Conservation (phyloP, 2,888 invertebrate genomes). For the Papilio elwesi region DNA sequence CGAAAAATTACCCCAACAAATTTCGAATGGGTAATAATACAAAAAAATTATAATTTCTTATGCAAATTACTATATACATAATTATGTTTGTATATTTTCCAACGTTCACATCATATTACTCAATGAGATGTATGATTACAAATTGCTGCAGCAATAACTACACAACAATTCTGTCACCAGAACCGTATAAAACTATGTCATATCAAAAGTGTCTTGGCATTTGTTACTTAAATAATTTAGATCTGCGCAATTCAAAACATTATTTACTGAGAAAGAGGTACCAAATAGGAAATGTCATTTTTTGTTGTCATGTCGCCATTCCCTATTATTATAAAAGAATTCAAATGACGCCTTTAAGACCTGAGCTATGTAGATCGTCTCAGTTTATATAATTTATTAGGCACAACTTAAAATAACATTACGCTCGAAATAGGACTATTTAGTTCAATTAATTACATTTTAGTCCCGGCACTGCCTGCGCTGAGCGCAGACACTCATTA, state of each 20-base stretch:
- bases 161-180: no score
- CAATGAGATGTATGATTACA: no score
- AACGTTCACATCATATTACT: neutral
- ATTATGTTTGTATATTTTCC: no score
- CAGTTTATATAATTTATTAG: conserved; percentile 61
- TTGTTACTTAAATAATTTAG: no score
- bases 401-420: conserved; percentile 61
- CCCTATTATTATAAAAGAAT: neutral
- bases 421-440: conserved; percentile 65
- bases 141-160: no score
- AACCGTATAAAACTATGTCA: no score
- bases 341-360: conserved; percentile 5
- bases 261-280: no score
- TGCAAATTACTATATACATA: neutral
- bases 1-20: conserved; percentile 4
- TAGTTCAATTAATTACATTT: conserved; percentile 70
- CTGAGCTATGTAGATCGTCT: conserved; percentile 39
- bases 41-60: neutral
- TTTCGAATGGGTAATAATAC: neutral
- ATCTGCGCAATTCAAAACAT: no score
- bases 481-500: conserved; percentile 66
- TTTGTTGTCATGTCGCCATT: no score
- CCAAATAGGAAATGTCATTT: no score
- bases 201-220: no score
- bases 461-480: conserved; percentile 51